These are phyloP conservation scores for Calliopsis andreniformis DNA, from an alignment of 1,140 invertebrate genomes.

Conservation along the genomic window DNA sequence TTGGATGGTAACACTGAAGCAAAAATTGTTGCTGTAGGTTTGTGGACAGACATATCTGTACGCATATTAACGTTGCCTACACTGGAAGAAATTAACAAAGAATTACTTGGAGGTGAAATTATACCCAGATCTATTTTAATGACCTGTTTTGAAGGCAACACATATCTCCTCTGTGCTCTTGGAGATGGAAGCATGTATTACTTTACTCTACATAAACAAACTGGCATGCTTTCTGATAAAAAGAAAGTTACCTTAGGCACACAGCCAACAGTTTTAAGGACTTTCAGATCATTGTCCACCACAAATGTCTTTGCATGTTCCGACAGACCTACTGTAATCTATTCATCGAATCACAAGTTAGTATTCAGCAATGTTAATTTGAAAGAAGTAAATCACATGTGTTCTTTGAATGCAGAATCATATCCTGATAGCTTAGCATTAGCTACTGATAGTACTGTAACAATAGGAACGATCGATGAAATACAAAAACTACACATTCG, in stretches of 20 bases:
- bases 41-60: slow-evolving; percentile 99
- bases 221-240: slow-evolving; percentile 89
- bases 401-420: slow-evolving; percentile 95
- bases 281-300: slow-evolving; percentile 95
- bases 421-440: slow-evolving; percentile 97
- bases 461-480: slow-evolving; percentile 99
- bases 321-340: slow-evolving; percentile 98
- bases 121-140: slow-evolving; percentile 97
- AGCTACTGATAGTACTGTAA: slow-evolving; percentile 95
- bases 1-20: slow-evolving; percentile 85
- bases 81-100: slow-evolving; percentile 90
- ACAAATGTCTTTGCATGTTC: slow-evolving; percentile 99
- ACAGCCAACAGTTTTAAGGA: slow-evolving; percentile 96
- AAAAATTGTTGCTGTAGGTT: slow-evolving; percentile 93
- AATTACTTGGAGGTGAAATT: slow-evolving; percentile 96
- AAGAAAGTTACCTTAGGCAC: slow-evolving; percentile 98
- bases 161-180: slow-evolving; percentile 95
- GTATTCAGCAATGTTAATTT: slow-evolving; percentile 99
- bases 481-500: slow-evolving; percentile 99
- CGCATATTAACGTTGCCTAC: slow-evolving; percentile 90
- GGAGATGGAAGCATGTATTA: slow-evolving; percentile 99
- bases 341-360: slow-evolving; percentile 99
- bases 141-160: slow-evolving; percentile 95
- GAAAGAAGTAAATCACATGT: slow-evolving; percentile 99
- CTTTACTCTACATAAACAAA: slow-evolving; percentile 90